These are phyloP conservation scores for Saccopteryx bilineata DNA, from an alignment of 2,113 vertebrate genomes.

Conservation along the genomic window DNA sequence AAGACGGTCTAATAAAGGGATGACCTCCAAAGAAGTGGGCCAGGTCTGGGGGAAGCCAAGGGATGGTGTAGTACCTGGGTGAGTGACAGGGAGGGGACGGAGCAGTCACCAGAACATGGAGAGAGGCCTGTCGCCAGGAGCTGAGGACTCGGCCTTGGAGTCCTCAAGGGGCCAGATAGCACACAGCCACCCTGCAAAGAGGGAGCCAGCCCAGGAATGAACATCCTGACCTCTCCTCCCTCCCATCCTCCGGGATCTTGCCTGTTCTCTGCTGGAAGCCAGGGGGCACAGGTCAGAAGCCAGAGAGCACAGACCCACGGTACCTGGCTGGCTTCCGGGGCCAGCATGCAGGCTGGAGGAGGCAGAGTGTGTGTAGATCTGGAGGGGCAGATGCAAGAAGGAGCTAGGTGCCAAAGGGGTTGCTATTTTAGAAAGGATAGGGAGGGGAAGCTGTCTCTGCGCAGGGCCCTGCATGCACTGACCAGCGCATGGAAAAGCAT, in stretches of 20 bases:
- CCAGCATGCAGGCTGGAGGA: neutral
- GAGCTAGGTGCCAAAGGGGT: neutral
- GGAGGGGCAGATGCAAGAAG: neutral
- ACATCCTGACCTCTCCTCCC: neutral
- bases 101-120: neutral
- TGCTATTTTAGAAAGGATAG: neutral
- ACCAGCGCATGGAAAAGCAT: neutral
- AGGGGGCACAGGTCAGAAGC: neutral
- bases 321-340: neutral
- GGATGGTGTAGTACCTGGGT: neutral
- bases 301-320: neutral
- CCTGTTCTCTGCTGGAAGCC: neutral
- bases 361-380: neutral
- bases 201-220: neutral
- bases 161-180: neutral
- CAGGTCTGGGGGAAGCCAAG: neutral
- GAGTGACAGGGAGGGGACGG: neutral
- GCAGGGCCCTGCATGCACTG: fast-evolving
- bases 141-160: neutral
- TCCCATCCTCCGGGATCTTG: neutral
- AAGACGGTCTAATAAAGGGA: neutral
- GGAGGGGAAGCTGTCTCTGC: neutral
- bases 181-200: neutral
- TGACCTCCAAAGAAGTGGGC: neutral
- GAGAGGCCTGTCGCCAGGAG: neutral